Conservation (phyloP, 2,113 vertebrate species). For the Gavialis gangeticus region DNA sequence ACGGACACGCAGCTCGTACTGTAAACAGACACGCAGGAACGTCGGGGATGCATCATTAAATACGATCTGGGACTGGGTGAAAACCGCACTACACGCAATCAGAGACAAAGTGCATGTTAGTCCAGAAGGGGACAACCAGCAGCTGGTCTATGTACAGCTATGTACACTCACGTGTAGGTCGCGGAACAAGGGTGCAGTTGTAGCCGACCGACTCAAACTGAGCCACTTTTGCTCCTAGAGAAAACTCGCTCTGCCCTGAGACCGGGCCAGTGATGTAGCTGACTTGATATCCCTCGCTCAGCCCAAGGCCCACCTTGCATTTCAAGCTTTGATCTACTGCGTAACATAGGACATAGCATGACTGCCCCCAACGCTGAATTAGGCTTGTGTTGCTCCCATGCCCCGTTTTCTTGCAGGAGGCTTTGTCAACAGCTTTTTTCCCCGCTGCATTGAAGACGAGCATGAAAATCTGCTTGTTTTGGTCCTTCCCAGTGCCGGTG, state of each 20-base stretch:
- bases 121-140: accelerated
- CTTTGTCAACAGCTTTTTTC: accelerated
- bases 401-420: neutral
- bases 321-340: accelerated
- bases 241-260: neutral
- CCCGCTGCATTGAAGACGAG: neutral
- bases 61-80: accelerated
- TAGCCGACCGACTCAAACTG: neutral
- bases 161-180: neutral
- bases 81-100: accelerated
- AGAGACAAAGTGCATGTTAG: accelerated
- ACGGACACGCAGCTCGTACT: accelerated
- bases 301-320: accelerated
- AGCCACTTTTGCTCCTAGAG: accelerated
- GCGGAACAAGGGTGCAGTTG: no score
- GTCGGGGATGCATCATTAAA: neutral
- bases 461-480: neutral
- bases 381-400: accelerated
- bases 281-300: neutral
- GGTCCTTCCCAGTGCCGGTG: neutral
- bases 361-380: accelerated
- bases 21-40: neutral
- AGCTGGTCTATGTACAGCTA: accelerated
- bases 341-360: neutral
- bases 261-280: accelerated